phyloP scores from a whole-genome alignment of 2,888 invertebrate species.

The Synanthedon formicaeformis region DNA sequence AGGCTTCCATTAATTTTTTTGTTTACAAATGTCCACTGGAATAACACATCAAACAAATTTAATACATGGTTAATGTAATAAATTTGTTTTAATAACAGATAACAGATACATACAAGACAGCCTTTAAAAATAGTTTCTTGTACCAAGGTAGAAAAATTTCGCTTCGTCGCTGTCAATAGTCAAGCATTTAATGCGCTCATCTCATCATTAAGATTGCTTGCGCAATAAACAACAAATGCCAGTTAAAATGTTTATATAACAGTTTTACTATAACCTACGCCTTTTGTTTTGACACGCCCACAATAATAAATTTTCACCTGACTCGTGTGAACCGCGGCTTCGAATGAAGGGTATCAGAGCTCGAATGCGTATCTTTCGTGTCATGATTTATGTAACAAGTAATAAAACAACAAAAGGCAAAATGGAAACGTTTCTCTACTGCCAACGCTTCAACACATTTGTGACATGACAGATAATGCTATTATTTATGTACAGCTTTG shows the following conservation, averaged over 20 bases:
- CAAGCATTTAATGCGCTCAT: background rate
- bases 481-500: no score
- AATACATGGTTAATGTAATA: no score
- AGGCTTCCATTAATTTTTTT: no score
- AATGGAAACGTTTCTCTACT: no score
- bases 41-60: no score
- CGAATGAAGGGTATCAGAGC: slow-evolving; percentile 14
- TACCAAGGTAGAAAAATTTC: background rate
- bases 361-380: slow-evolving; percentile 1
- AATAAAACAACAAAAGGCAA: no score
- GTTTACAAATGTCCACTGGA: no score
- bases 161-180: background rate
- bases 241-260: slow-evolving; percentile 18
- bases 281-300: slow-evolving; percentile 18
- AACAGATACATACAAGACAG: no score
- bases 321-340: slow-evolving; percentile 14
- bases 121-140: no score
- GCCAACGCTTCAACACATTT: no score
- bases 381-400: background rate
- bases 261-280: slow-evolving; percentile 15
- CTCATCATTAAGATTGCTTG: background rate
- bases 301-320: slow-evolving; percentile 14
- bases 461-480: no score
- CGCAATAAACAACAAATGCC: slow-evolving; percentile 9
- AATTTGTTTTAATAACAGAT: no score